Conservation (phyloP, 1,140 invertebrate species). For the Brachionus angularis region DNA sequence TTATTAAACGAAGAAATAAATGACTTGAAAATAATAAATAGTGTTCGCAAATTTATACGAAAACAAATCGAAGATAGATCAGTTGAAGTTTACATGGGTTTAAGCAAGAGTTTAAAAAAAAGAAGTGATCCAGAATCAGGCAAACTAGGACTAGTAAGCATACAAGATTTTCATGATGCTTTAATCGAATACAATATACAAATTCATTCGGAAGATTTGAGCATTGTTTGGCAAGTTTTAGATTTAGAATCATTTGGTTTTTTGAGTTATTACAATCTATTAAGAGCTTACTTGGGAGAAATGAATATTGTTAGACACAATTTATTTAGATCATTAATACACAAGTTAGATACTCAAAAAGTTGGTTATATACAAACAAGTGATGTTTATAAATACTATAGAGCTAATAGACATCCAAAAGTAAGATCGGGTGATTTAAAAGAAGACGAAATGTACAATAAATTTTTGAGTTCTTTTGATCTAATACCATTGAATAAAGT, state of each 20-base stretch:
- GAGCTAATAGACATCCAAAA: slow-evolving; percentile 48
- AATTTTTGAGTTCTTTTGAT: slow-evolving; percentile 24
- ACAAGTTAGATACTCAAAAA: slow-evolving; percentile 52
- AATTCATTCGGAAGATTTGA: slow-evolving; percentile 30
- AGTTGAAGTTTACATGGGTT: slow-evolving; percentile 42
- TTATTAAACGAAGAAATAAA: not conserved
- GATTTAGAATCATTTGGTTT: slow-evolving; percentile 50
- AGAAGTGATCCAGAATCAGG: slow-evolving; percentile 1
- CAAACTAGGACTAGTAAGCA: not conserved
- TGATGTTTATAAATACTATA: slow-evolving; percentile 57
- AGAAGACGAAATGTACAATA: slow-evolving; percentile 23
- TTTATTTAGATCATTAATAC: slow-evolving; percentile 53
- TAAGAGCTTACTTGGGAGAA: slow-evolving; percentile 52
- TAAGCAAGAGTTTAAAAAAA: slow-evolving; percentile 3
- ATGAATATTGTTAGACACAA: slow-evolving; percentile 55
- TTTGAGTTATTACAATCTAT: slow-evolving; percentile 53
- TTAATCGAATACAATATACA: slow-evolving; percentile 3
- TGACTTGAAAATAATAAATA: slow-evolving; percentile 21
- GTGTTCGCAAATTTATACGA: slow-evolving; percentile 18
- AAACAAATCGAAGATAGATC: slow-evolving; percentile 35
- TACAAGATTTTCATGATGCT: slow-evolving; percentile 30
- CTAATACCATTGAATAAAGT: slow-evolving; percentile 10
- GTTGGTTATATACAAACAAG: slow-evolving; percentile 50
- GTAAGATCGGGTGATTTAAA: slow-evolving; percentile 45
- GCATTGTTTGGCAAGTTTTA: slow-evolving; percentile 51